A percentile compares a stretch with the other conserved stretches of the same genome.
These are phyloP conservation scores for Lophochroa leadbeateri DNA, from an alignment of 2,113 vertebrate species.

Conservation along the genomic window DNA sequence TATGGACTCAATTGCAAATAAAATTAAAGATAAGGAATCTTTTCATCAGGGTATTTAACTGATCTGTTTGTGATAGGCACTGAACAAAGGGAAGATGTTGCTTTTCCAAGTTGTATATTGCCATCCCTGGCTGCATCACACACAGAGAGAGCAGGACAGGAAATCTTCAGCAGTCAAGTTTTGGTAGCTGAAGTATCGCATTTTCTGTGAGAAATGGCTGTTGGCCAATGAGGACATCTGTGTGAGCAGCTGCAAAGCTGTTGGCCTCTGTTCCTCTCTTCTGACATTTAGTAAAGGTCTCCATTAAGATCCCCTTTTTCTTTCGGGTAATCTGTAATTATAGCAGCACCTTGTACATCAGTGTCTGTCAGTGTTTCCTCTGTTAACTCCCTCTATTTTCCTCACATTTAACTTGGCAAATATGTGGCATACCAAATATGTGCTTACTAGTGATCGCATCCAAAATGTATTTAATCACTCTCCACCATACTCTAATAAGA, in stretches of 20 bases:
- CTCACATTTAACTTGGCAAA: not conserved
- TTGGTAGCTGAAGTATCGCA: not conserved
- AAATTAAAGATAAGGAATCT: not conserved
- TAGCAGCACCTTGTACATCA: not conserved
- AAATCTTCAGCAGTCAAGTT: not conserved
- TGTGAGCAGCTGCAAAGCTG: slow-evolving; percentile 19
- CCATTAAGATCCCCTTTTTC: not conserved
- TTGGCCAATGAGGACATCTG: slow-evolving; percentile 9
- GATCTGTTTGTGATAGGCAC: not conserved
- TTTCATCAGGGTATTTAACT: not conserved
- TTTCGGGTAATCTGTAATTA: slow-evolving; percentile 1
- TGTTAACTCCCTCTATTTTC: not conserved
- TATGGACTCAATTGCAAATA: not conserved
- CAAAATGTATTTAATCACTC: not conserved
- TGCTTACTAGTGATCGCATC: not conserved
- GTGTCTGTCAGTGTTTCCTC: not conserved
- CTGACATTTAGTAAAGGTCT: slow-evolving; percentile 18
- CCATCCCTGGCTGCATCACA: not conserved
- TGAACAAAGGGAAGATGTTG: not conserved
- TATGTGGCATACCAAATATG: not conserved
- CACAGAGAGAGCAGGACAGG: not conserved
- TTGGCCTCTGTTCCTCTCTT: not conserved
- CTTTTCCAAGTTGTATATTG: not conserved
- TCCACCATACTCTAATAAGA: not conserved
- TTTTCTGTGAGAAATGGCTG: slow-evolving; percentile 1